Evolutionary conservation across 1,140 invertebrate genomes (phyloP).

Genomic region (Platorchestia sp.): DNA sequence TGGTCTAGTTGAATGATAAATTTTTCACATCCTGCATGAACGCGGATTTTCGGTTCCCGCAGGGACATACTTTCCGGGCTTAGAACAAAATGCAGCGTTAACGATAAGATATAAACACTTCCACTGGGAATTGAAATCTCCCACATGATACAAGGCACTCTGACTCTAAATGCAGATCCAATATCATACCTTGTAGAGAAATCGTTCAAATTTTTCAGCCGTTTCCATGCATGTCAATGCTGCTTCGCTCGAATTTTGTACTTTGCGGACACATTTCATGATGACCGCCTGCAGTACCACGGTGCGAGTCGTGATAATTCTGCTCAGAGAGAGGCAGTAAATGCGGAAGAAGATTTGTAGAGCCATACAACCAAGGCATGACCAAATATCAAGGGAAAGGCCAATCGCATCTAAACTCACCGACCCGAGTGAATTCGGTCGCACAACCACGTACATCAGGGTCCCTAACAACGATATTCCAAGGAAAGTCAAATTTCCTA

Average conservation of each 20-base stretch:
- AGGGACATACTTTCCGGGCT: too few relatives aligned
- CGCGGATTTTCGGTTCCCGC: too few relatives aligned
- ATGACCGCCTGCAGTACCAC: background rate
- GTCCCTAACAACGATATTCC: background rate
- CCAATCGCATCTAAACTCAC: background rate
- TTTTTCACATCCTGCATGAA: too few relatives aligned
- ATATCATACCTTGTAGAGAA: background rate
- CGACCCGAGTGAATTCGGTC: background rate
- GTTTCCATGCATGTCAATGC: background rate
- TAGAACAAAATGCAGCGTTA: too few relatives aligned
- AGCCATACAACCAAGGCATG: background rate
- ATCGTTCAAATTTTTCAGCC: background rate
- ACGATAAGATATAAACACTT: too few relatives aligned
- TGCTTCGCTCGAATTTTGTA: background rate
- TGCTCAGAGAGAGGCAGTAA: background rate
- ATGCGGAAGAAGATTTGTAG: background rate
- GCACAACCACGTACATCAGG: background rate
- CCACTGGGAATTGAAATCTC: too few relatives aligned
- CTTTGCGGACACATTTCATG: background rate
- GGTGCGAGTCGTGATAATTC: background rate
- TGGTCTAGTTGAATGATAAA: too few relatives aligned
- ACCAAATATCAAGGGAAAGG: background rate
- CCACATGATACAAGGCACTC: too few relatives aligned
- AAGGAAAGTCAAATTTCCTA: background rate
- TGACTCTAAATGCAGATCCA: background rate